Evolutionary conservation across 2,113 vertebrate genomes (phyloP).

Genomic region (Australoheros scitulus): DNA sequence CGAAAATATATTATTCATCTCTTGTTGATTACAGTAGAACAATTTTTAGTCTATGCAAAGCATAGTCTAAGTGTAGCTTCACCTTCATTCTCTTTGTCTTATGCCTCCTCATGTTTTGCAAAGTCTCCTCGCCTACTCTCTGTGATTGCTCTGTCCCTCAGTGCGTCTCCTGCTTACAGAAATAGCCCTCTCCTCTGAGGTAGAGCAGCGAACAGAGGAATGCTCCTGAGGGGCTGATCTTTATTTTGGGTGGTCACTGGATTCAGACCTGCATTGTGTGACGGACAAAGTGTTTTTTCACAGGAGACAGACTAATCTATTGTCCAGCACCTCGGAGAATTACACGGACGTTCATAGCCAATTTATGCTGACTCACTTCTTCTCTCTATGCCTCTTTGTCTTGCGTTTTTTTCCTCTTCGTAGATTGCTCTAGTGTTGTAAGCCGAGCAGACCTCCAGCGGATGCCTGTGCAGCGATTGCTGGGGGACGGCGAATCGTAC

Average conservation of each 20-base stretch:
- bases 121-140: constrained; percentile 34
- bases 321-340: constrained; percentile 24
- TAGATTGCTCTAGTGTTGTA: constrained; percentile 78
- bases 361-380: constrained; percentile 6
- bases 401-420: not conserved
- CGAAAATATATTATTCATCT: not conserved
- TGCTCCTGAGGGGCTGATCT: constrained; percentile 45
- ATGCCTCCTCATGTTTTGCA: constrained; percentile 17
- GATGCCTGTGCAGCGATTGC: constrained; percentile 88
- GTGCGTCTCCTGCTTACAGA: constrained; percentile 55
- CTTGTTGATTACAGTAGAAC: not conserved
- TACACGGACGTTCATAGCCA: not conserved
- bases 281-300: constrained; percentile 30
- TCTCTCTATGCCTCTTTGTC: not conserved
- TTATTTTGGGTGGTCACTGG: constrained; percentile 42
- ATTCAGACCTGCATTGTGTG: constrained; percentile 35
- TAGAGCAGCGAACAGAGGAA: constrained; percentile 27
- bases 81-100: constrained; percentile 12
- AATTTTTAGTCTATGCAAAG: not conserved
- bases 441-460: constrained; percentile 88
- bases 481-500: constrained; percentile 96
- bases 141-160: constrained; percentile 14
- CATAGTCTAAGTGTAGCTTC: constrained; percentile 20
- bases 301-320: constrained; percentile 18
- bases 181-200: constrained; percentile 56